phyloP scores from a whole-genome alignment of 1,140 invertebrate species.

The Riptortus pedestris region DNA sequence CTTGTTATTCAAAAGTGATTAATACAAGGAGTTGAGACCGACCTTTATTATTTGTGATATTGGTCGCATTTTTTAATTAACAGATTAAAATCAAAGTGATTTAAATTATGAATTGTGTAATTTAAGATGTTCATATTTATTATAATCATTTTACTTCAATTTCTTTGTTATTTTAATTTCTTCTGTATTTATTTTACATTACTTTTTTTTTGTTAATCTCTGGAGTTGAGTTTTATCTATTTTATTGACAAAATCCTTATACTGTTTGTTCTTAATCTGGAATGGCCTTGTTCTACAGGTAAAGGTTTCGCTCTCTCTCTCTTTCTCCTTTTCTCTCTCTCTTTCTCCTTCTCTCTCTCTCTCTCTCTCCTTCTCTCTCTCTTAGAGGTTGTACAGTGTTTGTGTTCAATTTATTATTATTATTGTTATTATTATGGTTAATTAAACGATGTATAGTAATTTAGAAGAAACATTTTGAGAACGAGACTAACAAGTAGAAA shows the following conservation, averaged over 20 bases:
- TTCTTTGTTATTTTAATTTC: background rate
- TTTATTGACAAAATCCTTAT: slow-evolving; percentile 5
- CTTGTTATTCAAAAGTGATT: no score
- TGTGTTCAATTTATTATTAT: slow-evolving; percentile 10
- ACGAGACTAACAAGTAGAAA: no score
- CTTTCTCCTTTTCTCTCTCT: no score
- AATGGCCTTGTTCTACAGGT: slow-evolving; percentile 10
- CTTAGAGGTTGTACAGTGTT: slow-evolving; percentile 13
- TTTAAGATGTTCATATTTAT: background rate
- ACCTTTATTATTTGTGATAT: no score
- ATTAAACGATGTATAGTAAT: no score
- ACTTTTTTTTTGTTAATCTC: slow-evolving; percentile 1
- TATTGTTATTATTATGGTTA: no score
- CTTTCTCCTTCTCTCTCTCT: no score
- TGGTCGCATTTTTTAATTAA: background rate
- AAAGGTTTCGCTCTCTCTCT: slow-evolving; percentile 6
- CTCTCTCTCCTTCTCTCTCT: background rate
- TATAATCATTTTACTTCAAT: background rate
- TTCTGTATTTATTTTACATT: slow-evolving; percentile 3
- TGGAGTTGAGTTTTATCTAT: background rate
- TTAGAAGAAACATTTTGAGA: no score
- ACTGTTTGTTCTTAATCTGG: background rate
- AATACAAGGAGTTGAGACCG: no score
- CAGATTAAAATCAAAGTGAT: background rate
- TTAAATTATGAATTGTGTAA: background rate